Base-by-base conservation (phyloP, 2,113 vertebrate genomes). In the Pseudonaja textilis region DNA sequence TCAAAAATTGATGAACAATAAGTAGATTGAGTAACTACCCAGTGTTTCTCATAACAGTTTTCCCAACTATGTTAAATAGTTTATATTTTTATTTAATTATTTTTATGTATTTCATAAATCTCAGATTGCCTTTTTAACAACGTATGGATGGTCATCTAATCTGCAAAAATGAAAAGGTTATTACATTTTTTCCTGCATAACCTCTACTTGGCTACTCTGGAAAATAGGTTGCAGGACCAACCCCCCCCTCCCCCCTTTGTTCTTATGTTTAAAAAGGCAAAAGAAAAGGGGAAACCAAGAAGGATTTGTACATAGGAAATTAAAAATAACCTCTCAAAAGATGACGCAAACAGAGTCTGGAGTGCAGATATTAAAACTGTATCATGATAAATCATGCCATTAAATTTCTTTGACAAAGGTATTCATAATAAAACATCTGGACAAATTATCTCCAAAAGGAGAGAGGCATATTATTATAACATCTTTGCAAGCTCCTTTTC, bases 401-500 rank as follows among this genome's bases (percentile, higher is more conserved):
- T 92, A 92, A 88, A 25, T 29, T 89, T 29, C 29, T 85, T 39
- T 29, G 45, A 93, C 92, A 85, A 61, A 93, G 88, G 26, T 90
- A 45, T 93, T 90, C 92, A 90, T 86, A 90, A 90, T 54, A 90
- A 89, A 90, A 90, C 56, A 86, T 87, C 88, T 93, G 88, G 55
- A 87, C 74, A 93, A 93, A 90, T 7, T 42, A 56, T 93, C 14
- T 64, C 6, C 22, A 64, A 86, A 93, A 16, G 18, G 34, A 81
- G 26, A 64, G 22, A 54, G 42, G 54, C 45, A 81, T 59, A 45
- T 57, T 85, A 93, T 93, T 85, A 90, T 91, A 92, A 95, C 87
- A 93, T 90, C 94, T 89, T 42, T 54, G 86, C 89, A 57, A 93
- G 85, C 54, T 95, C 25, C 45, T 89, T 93, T 94, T 93, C 94